phyloP scores from a whole-genome alignment of 2,797 vertebrate species.

The Sebastiscus tertius region DNA sequence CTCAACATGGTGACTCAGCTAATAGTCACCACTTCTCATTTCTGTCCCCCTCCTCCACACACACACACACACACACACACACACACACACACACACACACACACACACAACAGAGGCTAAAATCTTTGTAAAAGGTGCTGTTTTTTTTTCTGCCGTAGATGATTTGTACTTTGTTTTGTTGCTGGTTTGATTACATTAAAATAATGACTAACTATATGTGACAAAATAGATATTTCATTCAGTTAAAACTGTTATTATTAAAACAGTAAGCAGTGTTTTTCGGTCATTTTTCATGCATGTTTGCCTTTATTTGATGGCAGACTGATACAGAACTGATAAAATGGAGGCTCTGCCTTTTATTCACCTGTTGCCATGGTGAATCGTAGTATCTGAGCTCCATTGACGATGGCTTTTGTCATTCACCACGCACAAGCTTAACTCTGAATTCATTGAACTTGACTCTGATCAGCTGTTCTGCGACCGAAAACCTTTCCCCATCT shows the following conservation, averaged over 20 bases:
- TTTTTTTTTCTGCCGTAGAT: slow-evolving; percentile 1
- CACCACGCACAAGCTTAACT: no score
- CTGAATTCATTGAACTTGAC: no score
- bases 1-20: slow-evolving; percentile 66
- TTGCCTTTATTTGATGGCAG: neutral
- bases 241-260: neutral
- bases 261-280: neutral
- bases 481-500: no score
- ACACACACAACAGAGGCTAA: neutral
- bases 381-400: neutral
- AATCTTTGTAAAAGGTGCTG: slow-evolving; percentile 1
- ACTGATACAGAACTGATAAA: neutral
- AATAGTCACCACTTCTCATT: slow-evolving; percentile 66
- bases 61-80: no score
- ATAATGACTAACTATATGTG: neutral
- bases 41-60: slow-evolving; percentile 49
- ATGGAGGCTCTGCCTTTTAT: neutral
- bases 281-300: neutral
- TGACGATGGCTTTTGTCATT: no score
- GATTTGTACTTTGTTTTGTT: neutral
- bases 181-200: neutral
- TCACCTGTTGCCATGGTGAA: neutral
- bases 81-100: no score
- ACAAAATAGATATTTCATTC: neutral
- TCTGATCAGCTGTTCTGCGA: no score